A percentile compares a stretch with the other conserved stretches of the same genome.
phyloP scores from a whole-genome alignment of 1,140 invertebrate genomes.

The Apis cerana region DNA sequence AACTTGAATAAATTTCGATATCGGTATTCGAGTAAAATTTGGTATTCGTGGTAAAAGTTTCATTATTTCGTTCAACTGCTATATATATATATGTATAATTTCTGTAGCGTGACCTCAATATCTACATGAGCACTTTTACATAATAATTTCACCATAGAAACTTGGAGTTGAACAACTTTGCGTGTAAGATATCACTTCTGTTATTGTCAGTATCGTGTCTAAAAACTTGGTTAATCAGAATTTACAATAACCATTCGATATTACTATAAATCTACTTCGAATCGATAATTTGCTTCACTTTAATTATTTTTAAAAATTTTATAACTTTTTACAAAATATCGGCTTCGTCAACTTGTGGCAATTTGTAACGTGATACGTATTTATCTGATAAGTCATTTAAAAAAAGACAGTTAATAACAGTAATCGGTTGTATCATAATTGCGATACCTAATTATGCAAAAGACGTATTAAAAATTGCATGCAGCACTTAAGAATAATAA shows the following conservation, averaged over 20 bases:
- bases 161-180: constrained; percentile 17
- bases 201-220: background rate
- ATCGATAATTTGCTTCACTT: background rate
- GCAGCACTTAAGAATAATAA: too few relatives aligned
- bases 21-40: background rate
- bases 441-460: too few relatives aligned
- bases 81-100: constrained; percentile 21
- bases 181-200: constrained; percentile 34
- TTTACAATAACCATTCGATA: background rate
- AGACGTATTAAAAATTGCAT: too few relatives aligned
- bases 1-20: constrained; percentile 13
- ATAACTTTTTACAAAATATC: too few relatives aligned
- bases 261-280: background rate
- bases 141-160: constrained; percentile 55
- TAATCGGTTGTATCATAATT: too few relatives aligned
- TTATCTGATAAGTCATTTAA: too few relatives aligned
- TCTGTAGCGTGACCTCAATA: constrained; percentile 40
- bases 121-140: constrained; percentile 53
- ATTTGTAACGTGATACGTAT: too few relatives aligned
- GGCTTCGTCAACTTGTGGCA: too few relatives aligned
- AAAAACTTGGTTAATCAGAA: background rate
- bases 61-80: constrained; percentile 43
- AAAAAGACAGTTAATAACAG: too few relatives aligned
- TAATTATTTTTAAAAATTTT: too few relatives aligned
- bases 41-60: constrained; percentile 34